Base-by-base conservation (phyloP, 1,140 invertebrate genomes). In the Drosophila rhopaloa region DNA sequence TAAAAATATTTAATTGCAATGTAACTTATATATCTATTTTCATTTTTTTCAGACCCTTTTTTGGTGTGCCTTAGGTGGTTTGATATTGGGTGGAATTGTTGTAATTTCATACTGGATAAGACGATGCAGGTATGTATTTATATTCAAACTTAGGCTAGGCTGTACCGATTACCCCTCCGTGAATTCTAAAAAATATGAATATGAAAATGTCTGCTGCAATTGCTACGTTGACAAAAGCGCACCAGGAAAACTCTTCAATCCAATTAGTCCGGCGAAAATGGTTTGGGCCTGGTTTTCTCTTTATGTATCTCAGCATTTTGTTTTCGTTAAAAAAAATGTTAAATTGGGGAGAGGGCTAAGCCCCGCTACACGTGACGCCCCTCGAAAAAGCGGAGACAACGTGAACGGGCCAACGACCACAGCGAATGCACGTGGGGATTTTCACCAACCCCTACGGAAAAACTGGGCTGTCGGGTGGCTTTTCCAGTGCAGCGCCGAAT, bases 101-200 rank as follows among this genome's bases (percentile, higher is more conserved):
- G 91, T 92, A 54, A 92, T 92, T 58, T 91, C 91, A 71, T 92
- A 91, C 61, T 92, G 91, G 91, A 92, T 92, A 84, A 79, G 86
- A 92, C 79, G 91, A 92, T 92, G 91, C 91, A 92, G 91, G 91
- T 92, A 92, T 82, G 81, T 77, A 71, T 58, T 41, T 81, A 79
- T 77, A 71, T 58, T 41, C 5, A 24, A 14, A 14, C 16, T 14
- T 2, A 16, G 13, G 5, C 43, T 43, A 43, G 14, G 29, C n/a
- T 58, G 29, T 58, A 70, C 37, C 14, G 0, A 38, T 13, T 24
- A 6, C 29, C 27, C 37, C 8, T 38, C 27, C 47, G 19, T 40
- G 35, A 62, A 53, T 61, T 65, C 32, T 24, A 10, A 10, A 32
- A n/a, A 61, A 63, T 56, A 50, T 61, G 1, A 27, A 60, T 37